phyloP scores from a whole-genome alignment of 2,888 invertebrate species.

The Ennomos quercinarius region DNA sequence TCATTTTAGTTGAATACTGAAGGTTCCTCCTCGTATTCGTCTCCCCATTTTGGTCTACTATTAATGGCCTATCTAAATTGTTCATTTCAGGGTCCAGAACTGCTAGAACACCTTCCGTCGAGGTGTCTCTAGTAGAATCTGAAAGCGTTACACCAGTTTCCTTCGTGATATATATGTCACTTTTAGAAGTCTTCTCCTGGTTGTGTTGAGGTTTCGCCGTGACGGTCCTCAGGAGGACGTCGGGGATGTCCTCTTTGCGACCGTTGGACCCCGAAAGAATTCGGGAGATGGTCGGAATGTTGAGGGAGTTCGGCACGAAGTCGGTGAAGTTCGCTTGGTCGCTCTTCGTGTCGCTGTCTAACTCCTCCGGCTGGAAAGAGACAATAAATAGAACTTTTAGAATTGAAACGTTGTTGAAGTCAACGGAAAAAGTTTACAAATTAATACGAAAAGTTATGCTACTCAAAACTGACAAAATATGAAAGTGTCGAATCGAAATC shows the following conservation, averaged over 20 bases:
- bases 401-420: not conserved
- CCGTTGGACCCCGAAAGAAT: conserved; percentile 95
- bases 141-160: conserved; percentile 78
- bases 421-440: too few relatives aligned
- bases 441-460: too few relatives aligned
- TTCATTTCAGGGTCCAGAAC: conserved; percentile 83
- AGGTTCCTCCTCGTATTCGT: conserved; percentile 81
- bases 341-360: conserved; percentile 74
- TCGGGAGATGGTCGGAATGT: conserved; percentile 93
- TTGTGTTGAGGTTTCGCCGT: conserved; percentile 85
- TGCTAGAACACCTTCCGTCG: conserved; percentile 80
- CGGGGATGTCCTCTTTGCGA: conserved; percentile 92
- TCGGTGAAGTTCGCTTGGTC: conserved; percentile 85
- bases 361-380: conserved; percentile 72
- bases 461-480: too few relatives aligned
- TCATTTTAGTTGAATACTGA: conserved; percentile 77
- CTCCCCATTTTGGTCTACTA: conserved; percentile 77
- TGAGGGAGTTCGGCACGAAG: conserved; percentile 88
- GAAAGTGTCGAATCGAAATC: too few relatives aligned
- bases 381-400: conserved; percentile 16
- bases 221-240: conserved; percentile 89
- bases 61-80: conserved; percentile 80
- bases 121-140: conserved; percentile 71
- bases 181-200: conserved; percentile 76
- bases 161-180: conserved; percentile 74